Evolutionary conservation across 2,797 vertebrate genomes (phyloP).

Genomic region (Takifugu rubripes): DNA sequence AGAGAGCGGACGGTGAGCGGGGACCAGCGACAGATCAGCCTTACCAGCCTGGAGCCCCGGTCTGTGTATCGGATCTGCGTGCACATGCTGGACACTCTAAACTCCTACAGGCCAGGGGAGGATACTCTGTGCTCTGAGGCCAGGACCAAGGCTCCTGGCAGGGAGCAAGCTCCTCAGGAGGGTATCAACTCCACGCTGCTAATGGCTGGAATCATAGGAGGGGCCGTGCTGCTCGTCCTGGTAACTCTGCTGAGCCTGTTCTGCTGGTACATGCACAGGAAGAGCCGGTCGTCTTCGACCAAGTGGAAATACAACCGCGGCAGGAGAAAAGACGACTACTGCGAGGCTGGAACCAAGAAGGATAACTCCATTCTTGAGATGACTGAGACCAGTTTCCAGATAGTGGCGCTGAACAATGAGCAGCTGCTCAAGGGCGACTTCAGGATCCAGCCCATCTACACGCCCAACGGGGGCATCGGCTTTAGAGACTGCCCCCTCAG

Average conservation of each 20-base stretch:
- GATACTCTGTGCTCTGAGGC: conserved; percentile 93
- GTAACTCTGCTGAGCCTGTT: conserved; percentile 84
- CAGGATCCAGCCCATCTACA: conserved; percentile 98
- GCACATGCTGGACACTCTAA: conserved; percentile 89
- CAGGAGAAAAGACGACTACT: conserved; percentile 99
- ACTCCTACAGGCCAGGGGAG: conserved; percentile 86
- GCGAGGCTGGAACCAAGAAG: conserved; percentile 98
- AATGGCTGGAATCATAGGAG: conserved; percentile 89
- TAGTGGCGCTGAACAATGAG: conserved; percentile 99
- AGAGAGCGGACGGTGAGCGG: conserved; percentile 89
- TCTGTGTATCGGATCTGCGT: conserved; percentile 95
- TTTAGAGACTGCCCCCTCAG: conserved; percentile 98
- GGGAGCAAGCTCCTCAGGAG: conserved; percentile 86
- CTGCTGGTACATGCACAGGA: conserved; percentile 99
- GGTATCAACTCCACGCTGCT: conserved; percentile 89
- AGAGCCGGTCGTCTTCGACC: conserved; percentile 86
- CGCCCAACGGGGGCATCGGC: conserved; percentile 95
- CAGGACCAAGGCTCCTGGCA: conserved; percentile 86
- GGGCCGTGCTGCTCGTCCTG: conserved; percentile 89
- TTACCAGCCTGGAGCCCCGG: conserved; percentile 86
- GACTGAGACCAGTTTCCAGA: conserved; percentile 99
- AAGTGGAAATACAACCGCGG: conserved; percentile 99
- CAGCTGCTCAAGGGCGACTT: conserved; percentile 99
- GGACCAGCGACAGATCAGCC: conserved; percentile 80
- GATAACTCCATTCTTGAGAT: conserved; percentile 99